Base-by-base conservation (phyloP, 1,140 invertebrate species). In the Magallana ariakensis region DNA sequence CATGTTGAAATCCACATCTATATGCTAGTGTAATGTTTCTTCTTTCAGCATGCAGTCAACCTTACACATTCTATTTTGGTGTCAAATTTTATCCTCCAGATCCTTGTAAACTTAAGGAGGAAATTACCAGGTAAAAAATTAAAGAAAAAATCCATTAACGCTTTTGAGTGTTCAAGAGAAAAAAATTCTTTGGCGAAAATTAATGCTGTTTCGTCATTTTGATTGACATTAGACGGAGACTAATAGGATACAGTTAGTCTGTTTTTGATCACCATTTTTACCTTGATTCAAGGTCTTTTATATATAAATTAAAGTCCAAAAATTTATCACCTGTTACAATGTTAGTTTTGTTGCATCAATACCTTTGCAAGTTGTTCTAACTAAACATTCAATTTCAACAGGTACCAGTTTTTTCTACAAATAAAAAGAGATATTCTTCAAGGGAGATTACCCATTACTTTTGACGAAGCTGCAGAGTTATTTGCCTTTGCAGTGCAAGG, bases 351-450 rank as follows among this genome's bases (percentile, higher is more conserved):
- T n/a, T n/a, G n/a, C n/a, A n/a, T n/a, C n/a, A n/a, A n/a, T n/a
- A n/a, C 33, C 33, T 46, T 46, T 46, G 33, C 33, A 46, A 46
- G 33, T 46, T 46, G 33, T 46, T 46, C 5, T 46, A 46, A 46
- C 33, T 5, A 46, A 46, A 5, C 33, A 46, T 46, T 46, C 33
- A 46, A 55, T 82, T 13, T 82, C 88, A 91, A 92, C 90, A 94
- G 93, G 81, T 94, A 94, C 85, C 90, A 93, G 86, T 94, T 94
- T 87, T 94, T 93, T 86, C 90, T 94, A 26, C 93, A 94, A 93
- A 88, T 94, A 7, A 94, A 94, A 83, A 87, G 90, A 75, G 93
- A 94, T 83, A 92, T 94, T 58, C 89, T 93, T 13, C 92, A 94
- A 80, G 93, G 93, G 15, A 87, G 93, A 60, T 86, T 94, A 80